phyloP scores from a whole-genome alignment of 2,888 invertebrate species.

The Slavum lentiscoides region DNA sequence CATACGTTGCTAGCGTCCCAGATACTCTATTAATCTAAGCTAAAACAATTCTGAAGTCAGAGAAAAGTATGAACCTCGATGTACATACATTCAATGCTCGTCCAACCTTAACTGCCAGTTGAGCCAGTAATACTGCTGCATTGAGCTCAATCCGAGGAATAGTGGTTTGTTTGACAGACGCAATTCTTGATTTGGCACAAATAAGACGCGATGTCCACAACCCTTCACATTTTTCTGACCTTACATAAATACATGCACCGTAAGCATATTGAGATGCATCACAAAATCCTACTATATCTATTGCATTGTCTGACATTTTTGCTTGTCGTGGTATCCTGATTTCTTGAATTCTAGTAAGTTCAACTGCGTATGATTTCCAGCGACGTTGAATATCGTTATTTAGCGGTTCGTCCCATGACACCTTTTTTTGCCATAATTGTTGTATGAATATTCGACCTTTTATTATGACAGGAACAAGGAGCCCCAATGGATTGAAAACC shows the following conservation, averaged over 20 bases:
- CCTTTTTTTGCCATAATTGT: conserved; percentile 25
- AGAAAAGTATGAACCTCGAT: conserved; percentile 54
- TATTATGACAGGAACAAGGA: conserved; percentile 30
- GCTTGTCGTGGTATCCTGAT: conserved; percentile 8
- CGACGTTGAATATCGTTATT: background rate
- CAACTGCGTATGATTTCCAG: background rate
- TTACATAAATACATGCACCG: conserved; percentile 55
- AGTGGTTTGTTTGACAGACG: conserved; percentile 55
- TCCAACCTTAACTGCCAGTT: conserved; percentile 54
- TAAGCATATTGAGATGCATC: conserved; percentile 55
- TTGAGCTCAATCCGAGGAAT: conserved; percentile 57
- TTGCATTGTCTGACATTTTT: background rate
- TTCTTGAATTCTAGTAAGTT: conserved; percentile 6
- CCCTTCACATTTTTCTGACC: background rate
- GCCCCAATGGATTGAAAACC: conserved; percentile 18
- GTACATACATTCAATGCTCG: conserved; percentile 52
- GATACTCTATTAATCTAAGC: conserved; percentile 56
- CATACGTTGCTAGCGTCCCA: conserved; percentile 55
- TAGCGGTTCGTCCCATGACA: conserved; percentile 16
- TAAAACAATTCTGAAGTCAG: conserved; percentile 56
- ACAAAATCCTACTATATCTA: conserved; percentile 54
- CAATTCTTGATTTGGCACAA: conserved; percentile 55
- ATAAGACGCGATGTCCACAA: conserved; percentile 19
- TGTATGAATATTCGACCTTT: conserved; percentile 20
- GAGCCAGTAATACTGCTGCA: conserved; percentile 55